Base-by-base conservation (phyloP, 2,888 invertebrate species). In the Drosophila conformis region DNA sequence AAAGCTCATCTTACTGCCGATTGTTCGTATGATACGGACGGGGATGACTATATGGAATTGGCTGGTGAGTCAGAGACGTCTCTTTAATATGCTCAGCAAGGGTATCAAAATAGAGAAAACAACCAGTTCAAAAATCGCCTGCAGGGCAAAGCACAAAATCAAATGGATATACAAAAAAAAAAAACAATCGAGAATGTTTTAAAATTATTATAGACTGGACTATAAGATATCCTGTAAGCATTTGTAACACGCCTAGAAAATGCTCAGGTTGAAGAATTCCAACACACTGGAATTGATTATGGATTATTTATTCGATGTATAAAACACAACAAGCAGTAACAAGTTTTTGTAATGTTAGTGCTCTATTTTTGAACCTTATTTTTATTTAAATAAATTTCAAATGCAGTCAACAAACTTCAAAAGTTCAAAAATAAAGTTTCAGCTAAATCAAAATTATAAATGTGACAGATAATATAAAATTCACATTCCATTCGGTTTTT, bases 101-200 rank as follows among this genome's bases (percentile, higher is more conserved):
- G 15, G 46, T 46, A 46, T 25, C n/a, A n/a, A 38, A 52, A 25
- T 29, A 35, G 15, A 13, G 38, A 53, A 46, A 49, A 54, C 52
- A 73, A 57, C 64, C 59, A 78, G 74, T 78, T 77, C 57, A 61
- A 63, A 72, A 72, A 66, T 62, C 56, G 79, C 67, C 75, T 48
- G 25, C 53, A 46, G 73, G 48, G 54, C 52, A 53, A 38, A 73
- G 48, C 64, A 73, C 58, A 73, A 72, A 71, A 64, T 70, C 65
- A 66, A 49, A 46, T 62, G 27, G 48, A 27, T 46, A 46, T 46
- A 25, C 25, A 46, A 18, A 25, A 46, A 27, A 40, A 53, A 31
- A 25, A 25, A 54, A 51, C 33, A 29, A 42, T 29, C 21, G 10
- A 15, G 21, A 35, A 35, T 11, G 15, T 42, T n/a, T 21, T 0